Conservation (phyloP, 37 sponge, comb jelly and placozoan species). For the Theonella swinhoei region DNA sequence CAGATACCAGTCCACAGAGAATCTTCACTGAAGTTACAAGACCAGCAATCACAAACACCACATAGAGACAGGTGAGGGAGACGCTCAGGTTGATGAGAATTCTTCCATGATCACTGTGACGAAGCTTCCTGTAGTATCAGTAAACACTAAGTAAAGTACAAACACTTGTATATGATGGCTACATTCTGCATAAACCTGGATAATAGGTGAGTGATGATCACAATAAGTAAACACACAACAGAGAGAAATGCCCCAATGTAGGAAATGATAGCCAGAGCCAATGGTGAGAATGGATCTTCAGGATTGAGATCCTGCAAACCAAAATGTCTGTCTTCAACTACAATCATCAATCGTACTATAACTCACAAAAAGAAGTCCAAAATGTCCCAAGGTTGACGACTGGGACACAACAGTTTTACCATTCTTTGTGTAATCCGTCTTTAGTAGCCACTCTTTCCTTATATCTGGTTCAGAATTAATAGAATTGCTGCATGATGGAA, state of each 20-base stretch:
- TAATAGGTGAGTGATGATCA: conserved; percentile 36
- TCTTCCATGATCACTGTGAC: conserved; percentile 14
- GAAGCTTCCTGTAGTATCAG: conserved; percentile 49
- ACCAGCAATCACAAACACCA: conserved; percentile 45
- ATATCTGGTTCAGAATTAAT: no score
- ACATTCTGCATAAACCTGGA: conserved; percentile 42
- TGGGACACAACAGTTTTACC: no score
- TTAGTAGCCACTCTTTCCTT: neutral
- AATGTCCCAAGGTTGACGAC: conserved; percentile 22
- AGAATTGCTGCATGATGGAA: no score
- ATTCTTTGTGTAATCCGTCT: no score
- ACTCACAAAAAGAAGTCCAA: conserved; percentile 55
- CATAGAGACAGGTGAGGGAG: conserved; percentile 58
- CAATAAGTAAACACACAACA: conserved; percentile 30
- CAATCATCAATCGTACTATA: neutral
- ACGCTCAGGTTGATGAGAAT: conserved; percentile 62
- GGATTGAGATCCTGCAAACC: conserved; percentile 48
- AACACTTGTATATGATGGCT: no score
- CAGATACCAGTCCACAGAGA: conserved; percentile 55
- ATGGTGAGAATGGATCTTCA: neutral
- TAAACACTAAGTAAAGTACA: neutral
- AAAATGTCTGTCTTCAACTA: neutral
- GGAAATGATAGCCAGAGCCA: conserved; percentile 33
- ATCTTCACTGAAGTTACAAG: conserved; percentile 2
- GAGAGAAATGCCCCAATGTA: conserved; percentile 62